Conservation (phyloP, 1,140 invertebrate species). For the Mizuhopecten yessoensis region DNA sequence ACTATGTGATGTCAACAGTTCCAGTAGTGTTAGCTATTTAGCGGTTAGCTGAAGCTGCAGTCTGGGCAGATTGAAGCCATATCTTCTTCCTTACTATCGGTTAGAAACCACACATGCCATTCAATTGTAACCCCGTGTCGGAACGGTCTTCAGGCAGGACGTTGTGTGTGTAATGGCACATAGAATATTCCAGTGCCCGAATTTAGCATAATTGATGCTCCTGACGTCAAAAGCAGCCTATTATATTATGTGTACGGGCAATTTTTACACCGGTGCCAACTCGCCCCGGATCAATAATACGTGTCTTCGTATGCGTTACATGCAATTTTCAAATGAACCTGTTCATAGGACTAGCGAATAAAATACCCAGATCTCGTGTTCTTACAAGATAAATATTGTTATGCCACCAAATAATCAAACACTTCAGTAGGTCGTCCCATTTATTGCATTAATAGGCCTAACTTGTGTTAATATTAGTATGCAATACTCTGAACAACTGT, state of each 20-base stretch:
- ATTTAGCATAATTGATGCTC: slow-evolving; percentile 35
- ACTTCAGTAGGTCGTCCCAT: no score
- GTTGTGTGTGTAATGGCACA: neutral
- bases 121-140: neutral
- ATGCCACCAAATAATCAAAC: no score
- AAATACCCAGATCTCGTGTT: no score
- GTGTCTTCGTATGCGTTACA: neutral
- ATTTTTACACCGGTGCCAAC: slow-evolving; percentile 25
- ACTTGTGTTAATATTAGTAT: no score
- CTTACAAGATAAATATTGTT: no score
- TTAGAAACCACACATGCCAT: neutral
- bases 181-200: slow-evolving; percentile 24
- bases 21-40: neutral
- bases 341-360: no score
- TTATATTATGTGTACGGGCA: slow-evolving; percentile 11
- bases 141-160: neutral
- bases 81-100: neutral
- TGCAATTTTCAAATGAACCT: neutral
- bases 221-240: slow-evolving; percentile 31
- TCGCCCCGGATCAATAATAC: neutral
- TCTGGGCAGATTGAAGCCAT: neutral
- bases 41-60: neutral
- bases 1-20: neutral
- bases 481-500: no score
- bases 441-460: no score